These are phyloP conservation scores for Alcedo atthis DNA, from an alignment of 2,797 vertebrate genomes.

Conservation along the genomic window DNA sequence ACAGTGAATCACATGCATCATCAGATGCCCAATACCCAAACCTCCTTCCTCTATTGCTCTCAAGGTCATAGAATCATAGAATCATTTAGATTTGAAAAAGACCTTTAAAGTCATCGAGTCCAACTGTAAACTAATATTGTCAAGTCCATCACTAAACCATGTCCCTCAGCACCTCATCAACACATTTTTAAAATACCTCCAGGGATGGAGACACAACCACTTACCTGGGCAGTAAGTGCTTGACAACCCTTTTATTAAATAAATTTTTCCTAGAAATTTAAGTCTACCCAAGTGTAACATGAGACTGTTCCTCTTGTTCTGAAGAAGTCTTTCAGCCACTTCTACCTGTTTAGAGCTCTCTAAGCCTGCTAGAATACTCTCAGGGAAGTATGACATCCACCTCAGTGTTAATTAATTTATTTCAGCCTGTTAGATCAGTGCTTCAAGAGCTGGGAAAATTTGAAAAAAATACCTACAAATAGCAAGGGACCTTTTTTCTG, in stretches of 20 bases:
- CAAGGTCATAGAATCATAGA: not conserved
- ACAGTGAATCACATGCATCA: fast-evolving
- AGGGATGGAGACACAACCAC: not conserved
- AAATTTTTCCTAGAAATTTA: not conserved
- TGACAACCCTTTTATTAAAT: not conserved
- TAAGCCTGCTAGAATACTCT: not conserved
- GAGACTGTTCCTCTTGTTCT: fast-evolving
- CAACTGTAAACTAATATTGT: not conserved
- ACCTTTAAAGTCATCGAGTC: not conserved
- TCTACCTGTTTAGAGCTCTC: not conserved
- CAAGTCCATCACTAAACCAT: not conserved
- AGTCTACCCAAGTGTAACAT: not conserved
- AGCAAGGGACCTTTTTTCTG: not conserved
- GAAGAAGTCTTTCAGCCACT: not conserved
- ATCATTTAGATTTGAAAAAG: not conserved
- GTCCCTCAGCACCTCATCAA: not conserved
- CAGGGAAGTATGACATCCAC: not conserved
- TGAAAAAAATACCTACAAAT: not conserved
- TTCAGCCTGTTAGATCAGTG: not conserved
- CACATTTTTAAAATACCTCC: not conserved
- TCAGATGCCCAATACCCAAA: not conserved
- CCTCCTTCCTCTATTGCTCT: not conserved
- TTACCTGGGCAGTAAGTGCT: not conserved
- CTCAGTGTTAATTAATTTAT: not conserved
- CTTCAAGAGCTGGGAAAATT: not conserved